Conservation (phyloP, 1,140 invertebrate genomes). For the Samia ricini region DNA sequence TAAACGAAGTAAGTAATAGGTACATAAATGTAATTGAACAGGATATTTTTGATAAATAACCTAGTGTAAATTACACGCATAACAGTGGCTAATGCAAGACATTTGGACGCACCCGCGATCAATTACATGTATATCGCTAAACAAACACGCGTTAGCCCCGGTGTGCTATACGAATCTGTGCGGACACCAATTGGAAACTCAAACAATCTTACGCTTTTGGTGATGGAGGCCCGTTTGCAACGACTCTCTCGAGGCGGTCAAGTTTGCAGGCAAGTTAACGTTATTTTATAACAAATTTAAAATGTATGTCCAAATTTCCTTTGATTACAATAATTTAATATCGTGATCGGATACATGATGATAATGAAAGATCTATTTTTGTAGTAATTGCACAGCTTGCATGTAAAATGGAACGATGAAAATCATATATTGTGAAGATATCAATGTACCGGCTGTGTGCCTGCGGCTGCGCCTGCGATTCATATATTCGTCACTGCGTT, state of each 20-base stretch:
- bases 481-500: too few species aligned
- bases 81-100: conserved; percentile 25
- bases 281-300: too few species aligned
- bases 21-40: neutral
- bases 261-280: neutral
- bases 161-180: conserved; percentile 49
- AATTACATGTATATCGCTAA: conserved; percentile 63
- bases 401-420: too few species aligned
- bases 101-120: conserved; percentile 33
- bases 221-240: conserved; percentile 32
- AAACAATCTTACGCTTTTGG: conserved; percentile 60
- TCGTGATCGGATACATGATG: too few species aligned
- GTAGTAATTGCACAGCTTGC: too few species aligned
- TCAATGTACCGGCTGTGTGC: too few species aligned
- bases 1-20: too few species aligned
- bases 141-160: conserved; percentile 55
- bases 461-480: too few species aligned
- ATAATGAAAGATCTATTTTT: too few species aligned
- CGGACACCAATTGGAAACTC: conserved; percentile 55
- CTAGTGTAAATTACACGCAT: conserved; percentile 19
- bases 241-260: neutral
- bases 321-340: too few species aligned
- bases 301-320: too few species aligned
- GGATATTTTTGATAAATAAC: conserved; percentile 9
- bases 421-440: too few species aligned